Evolutionary conservation across 1,140 invertebrate genomes (phyloP).

Genomic region (Mamestra configurata): DNA sequence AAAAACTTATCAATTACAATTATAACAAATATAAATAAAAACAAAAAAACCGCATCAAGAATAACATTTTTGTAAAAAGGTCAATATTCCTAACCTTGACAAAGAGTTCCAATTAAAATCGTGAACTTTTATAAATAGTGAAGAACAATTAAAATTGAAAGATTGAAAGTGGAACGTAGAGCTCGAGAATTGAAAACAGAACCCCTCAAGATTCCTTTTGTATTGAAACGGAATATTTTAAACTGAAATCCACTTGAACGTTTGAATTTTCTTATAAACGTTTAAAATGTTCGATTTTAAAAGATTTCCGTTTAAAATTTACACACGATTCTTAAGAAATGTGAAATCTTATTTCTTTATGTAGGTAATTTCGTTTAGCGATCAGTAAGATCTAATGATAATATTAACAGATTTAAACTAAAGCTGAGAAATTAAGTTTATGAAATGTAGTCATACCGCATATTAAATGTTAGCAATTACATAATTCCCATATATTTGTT

Average conservation of each 20-base stretch:
- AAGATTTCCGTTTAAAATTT: background rate
- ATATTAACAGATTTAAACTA: too few species aligned
- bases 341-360: background rate
- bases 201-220: conserved; percentile 24
- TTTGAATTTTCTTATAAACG: background rate
- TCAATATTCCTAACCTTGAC: background rate
- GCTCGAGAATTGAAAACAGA: conserved; percentile 1
- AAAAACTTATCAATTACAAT: too few species aligned
- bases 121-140: background rate
- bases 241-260: background rate
- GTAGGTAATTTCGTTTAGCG: too few species aligned
- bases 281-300: conserved; percentile 10
- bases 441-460: too few species aligned
- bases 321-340: background rate
- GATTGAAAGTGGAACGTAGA: conserved; percentile 3
- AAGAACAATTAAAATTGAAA: background rate
- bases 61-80: too few species aligned
- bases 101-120: background rate
- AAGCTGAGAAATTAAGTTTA: too few species aligned
- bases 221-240: conserved; percentile 21
- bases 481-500: too few species aligned
- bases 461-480: too few species aligned
- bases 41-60: too few species aligned
- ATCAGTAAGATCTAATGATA: too few species aligned
- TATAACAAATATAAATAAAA: too few species aligned